A percentile compares a stretch with the other conserved stretches of the same genome.
These are phyloP conservation scores for Panorpa germanica DNA, from an alignment of 2,888 invertebrate species.

Conservation along the genomic window DNA sequence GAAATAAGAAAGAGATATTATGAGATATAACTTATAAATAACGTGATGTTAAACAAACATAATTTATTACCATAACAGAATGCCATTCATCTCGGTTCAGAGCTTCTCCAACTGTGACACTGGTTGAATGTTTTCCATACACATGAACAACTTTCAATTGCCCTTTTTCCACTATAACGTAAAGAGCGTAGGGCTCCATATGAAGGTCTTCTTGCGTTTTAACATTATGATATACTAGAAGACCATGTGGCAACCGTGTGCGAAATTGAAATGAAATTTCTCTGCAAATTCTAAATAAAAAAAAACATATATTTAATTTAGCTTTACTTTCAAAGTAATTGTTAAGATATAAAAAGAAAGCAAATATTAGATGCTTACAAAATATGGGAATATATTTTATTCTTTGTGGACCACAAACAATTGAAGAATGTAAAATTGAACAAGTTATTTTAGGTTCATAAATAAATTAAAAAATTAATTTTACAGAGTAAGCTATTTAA, in stretches of 20 bases:
- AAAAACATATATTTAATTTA: conserved; percentile 5
- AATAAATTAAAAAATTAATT: too few species aligned
- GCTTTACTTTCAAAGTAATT: conserved; percentile 6
- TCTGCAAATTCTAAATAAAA: conserved; percentile 49
- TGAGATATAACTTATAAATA: not conserved
- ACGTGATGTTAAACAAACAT: not conserved
- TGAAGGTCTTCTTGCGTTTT: conserved; percentile 62
- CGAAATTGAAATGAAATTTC: conserved; percentile 81
- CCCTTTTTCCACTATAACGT: conserved; percentile 82
- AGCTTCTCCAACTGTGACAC: conserved; percentile 69
- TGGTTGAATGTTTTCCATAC: conserved; percentile 70
- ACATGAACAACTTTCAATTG: conserved; percentile 84
- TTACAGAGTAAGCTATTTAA: not conserved
- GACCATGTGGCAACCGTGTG: conserved; percentile 70
- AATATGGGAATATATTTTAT: conserved; percentile 1
- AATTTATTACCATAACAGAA: conserved; percentile 48
- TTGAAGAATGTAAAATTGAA: conserved; percentile 1
- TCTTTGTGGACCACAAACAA: too few species aligned
- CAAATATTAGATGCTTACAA: conserved; percentile 6
- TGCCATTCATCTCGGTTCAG: conserved; percentile 83
- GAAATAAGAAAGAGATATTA: conserved; percentile 12
- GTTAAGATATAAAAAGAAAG: conserved; percentile 9
- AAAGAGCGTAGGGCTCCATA: conserved; percentile 75
- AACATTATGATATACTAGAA: conserved; percentile 78
- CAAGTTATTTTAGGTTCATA: not conserved